Evolutionary conservation across 2,113 vertebrate species (phyloP).

Genomic region (Rhinoderma darwinii): DNA sequence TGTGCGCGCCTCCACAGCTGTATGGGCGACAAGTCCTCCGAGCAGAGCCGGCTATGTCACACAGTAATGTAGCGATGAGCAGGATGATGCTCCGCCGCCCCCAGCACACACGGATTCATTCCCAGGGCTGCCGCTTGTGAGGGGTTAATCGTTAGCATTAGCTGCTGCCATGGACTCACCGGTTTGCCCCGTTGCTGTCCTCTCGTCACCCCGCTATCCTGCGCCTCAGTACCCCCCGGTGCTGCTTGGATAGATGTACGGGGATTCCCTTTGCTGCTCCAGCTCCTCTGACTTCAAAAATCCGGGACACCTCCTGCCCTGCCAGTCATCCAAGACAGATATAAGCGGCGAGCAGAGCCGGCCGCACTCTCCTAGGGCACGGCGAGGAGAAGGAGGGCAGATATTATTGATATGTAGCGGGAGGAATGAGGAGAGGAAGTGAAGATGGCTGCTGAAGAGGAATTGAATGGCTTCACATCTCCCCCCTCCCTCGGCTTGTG

Average conservation of each 20-base stretch:
- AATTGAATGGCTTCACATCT: constrained; percentile 55
- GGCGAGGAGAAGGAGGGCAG: not conserved
- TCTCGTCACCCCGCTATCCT: not conserved
- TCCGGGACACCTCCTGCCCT: not conserved
- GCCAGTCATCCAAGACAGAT: not conserved
- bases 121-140: not conserved
- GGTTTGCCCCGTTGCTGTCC: not conserved
- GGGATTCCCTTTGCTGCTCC: not conserved
- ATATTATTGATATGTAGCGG: not conserved
- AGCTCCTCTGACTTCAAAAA: not conserved
- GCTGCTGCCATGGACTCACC: too few species aligned
- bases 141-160: too few species aligned
- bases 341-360: not conserved
- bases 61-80: not conserved
- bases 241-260: not conserved
- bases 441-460: constrained; percentile 56
- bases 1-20: not conserved
- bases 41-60: not conserved
- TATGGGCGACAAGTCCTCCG: not conserved
- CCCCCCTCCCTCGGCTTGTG: constrained; percentile 32
- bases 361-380: not conserved
- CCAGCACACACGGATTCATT: not conserved
- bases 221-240: not conserved
- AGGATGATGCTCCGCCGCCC: not conserved
- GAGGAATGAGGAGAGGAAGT: constrained; percentile 45